Base-by-base conservation (phyloP, 2,113 vertebrate genomes). In the Peromyscus leucopus region DNA sequence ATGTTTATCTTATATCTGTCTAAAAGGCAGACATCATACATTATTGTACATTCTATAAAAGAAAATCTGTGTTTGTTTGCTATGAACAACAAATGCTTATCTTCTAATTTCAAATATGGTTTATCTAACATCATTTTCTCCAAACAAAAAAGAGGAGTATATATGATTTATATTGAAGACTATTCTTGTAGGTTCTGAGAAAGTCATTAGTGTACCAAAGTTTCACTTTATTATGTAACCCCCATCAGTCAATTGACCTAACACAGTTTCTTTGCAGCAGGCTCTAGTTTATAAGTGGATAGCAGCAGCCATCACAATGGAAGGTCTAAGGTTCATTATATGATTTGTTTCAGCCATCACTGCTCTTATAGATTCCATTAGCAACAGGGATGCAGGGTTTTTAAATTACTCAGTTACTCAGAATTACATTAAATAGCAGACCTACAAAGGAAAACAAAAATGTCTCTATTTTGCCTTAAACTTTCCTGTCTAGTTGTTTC, bases 371-470 rank as follows among this genome's bases (percentile, higher is more conserved):
- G 75, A 97, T 89, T 90, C 93, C 94, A 93, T 98, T 96, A 96
- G 72, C 67, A 94, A 91, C 57, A 59, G 39, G 59, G 42, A 74
- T 79, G 86, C 26, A 78, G 16, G 42, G 83, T 79, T 93, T 97
- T 97, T 59, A 96, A 96, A 96, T 96, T 79, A 96, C 63, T 83
- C 59, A 94, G 95, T 91, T 96, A 93, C 93, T 96, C 76, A 92
- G 71, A 78, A 76, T 94, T 95, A 91, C 94, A 84, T 91, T 93
- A 93, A 16, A 78, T 13, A 96, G 55, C 8, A 95, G 76, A 65
- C 3, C n/a, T 75, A 57, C 72, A 79, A 46, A 94, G 75, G 74
- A 69, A 94, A 89, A 63, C 7, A 72, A 16, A 94, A n/a, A 9
- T 84, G 67, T 71, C 65, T 83, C 1, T 10, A 10, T 16, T 48